These are phyloP conservation scores for Urechis unicinctus DNA, from an alignment of 2,888 invertebrate genomes.

Conservation along the genomic window DNA sequence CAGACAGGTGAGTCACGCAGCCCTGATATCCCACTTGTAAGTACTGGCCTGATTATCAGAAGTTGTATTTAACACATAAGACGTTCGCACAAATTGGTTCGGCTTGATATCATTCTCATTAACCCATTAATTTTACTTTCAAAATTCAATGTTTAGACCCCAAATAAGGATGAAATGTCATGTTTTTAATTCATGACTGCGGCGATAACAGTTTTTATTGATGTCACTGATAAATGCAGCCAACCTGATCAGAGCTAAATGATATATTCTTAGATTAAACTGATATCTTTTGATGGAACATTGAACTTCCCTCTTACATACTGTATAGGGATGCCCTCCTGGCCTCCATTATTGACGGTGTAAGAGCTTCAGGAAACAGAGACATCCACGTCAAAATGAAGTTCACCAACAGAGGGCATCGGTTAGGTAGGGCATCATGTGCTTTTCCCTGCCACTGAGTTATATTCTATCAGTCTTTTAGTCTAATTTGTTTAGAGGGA, in stretches of 20 bases:
- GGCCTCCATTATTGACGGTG: conserved; percentile 92
- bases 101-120: not conserved
- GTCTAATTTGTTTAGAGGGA: not conserved
- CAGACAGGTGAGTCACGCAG: conserved; percentile 75
- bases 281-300: too few species aligned
- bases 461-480: not conserved
- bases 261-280: too few species aligned
- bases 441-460: not conserved
- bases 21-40: too few species aligned
- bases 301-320: not conserved
- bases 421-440: conserved; percentile 55
- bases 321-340: conserved; percentile 78
- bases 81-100: too few species aligned
- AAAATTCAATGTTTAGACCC: too few species aligned
- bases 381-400: conserved; percentile 90
- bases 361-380: conserved; percentile 91
- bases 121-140: not conserved
- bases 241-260: too few species aligned
- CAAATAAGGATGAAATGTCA: too few species aligned
- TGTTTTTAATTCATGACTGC: too few species aligned
- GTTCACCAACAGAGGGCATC: conserved; percentile 74
- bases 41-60: too few species aligned
- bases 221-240: too few species aligned
- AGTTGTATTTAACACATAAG: too few species aligned
- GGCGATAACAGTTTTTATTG: too few species aligned